Evolutionary conservation across 2,113 vertebrate species (phyloP), one percentile per base, ranked within the genome.

Genomic region (Motacilla tschutschensis): DNA sequence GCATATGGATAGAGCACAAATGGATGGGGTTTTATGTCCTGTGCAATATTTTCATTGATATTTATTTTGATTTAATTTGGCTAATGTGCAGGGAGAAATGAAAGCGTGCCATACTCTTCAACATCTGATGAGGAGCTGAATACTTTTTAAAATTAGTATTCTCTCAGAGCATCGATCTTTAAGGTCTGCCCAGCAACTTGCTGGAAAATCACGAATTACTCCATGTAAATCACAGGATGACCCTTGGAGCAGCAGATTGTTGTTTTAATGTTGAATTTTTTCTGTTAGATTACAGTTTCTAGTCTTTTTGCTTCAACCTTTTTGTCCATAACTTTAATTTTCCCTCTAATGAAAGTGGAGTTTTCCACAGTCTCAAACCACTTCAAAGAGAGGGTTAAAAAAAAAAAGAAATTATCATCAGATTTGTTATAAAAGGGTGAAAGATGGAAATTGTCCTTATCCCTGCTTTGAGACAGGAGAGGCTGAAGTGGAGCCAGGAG

Each of bases 21-120:
- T 47, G 90, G 92, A 91, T 83, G 82, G 76, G 58, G 46, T 63
- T 94, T 95, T 91, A 93, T 93, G 87, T 95, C 92, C 93, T 83
- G 44, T 77, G 79, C 92, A 93, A 85, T 93, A 85, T 94, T 95
- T 94, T 93, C 82, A 66, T 77, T 90, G 92, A 80, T 94, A 87
- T 90, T 95, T 95, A 94, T 93, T 95, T 92, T 95, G 86, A 95
- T 94, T 93, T 93, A 89, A 94, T 94, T 94, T 94, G 93, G 94
- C 93, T 94, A 94, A 87, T 75, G 93, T 65, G 90, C 73, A 71
- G 82, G 79, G 53, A 50, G 58, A 92, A 88, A 93, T 70, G 86
- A 90, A 93, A 93, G 67, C 5, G 5, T 51, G 14, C 54, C 31
- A 11, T 85, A 81, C 79, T 90, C 43, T 58, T 93, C 87, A 87